Conservation (phyloP, 2,888 invertebrate genomes). For the Marasmarcha lunaedactyla region DNA sequence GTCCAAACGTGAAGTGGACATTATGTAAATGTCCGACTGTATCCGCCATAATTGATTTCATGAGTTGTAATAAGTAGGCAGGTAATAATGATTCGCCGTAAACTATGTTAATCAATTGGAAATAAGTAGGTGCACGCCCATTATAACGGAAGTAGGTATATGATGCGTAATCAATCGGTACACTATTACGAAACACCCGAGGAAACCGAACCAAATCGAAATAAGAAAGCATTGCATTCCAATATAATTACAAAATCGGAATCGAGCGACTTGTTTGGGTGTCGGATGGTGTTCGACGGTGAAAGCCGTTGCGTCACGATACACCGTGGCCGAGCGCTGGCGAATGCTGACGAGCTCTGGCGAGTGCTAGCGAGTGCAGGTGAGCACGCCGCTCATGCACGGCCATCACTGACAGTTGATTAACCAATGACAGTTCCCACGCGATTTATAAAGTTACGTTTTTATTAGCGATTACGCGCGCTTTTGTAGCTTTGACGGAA, state of each 20-base stretch:
- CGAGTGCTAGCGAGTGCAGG: background rate
- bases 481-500: slow-evolving; percentile 1
- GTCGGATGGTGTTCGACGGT: slow-evolving; percentile 22
- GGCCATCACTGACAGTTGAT: background rate
- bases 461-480: background rate
- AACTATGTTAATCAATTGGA: background rate
- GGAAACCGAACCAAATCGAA: slow-evolving; percentile 47
- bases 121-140: slow-evolving; percentile 15
- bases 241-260: slow-evolving; percentile 46
- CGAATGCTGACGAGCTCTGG: background rate
- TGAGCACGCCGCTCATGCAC: background rate
- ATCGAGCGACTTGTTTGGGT: slow-evolving; percentile 30
- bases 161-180: slow-evolving; percentile 24
- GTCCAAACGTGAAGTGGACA: too few relatives aligned
- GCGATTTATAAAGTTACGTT: slow-evolving; percentile 1
- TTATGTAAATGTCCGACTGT: too few relatives aligned
- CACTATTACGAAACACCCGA: slow-evolving; percentile 31
- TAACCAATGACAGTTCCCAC: slow-evolving; percentile 2
- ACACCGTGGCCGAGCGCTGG: slow-evolving; percentile 2
- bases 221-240: slow-evolving; percentile 60
- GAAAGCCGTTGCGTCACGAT: slow-evolving; percentile 54
- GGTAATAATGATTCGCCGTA: background rate
- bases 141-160: slow-evolving; percentile 43
- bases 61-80: slow-evolving; percentile 1
- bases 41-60: background rate